Conservation (phyloP, 2,113 vertebrate species). For the Apaloderma vittatum region DNA sequence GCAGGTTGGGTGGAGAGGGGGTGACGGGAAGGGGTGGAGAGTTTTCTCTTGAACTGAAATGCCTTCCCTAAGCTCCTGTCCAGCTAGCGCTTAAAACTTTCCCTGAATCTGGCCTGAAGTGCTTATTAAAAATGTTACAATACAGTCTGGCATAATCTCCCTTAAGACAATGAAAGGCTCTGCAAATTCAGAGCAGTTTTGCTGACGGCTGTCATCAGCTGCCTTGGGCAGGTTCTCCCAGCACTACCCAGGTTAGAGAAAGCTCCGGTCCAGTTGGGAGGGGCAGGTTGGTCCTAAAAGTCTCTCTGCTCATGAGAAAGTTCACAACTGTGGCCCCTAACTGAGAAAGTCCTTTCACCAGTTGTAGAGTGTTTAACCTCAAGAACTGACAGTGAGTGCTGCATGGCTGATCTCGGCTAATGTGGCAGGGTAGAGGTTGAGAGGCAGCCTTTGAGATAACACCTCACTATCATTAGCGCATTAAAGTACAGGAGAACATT, state of each 20-base stretch:
- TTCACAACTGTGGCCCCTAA: constrained; percentile 28
- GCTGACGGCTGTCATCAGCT: rapidly evolving
- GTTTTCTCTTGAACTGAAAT: background rate
- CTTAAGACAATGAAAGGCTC: rapidly evolving
- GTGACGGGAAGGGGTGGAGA: background rate
- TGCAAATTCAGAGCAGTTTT: background rate
- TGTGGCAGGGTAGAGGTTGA: constrained; percentile 57
- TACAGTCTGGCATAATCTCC: background rate
- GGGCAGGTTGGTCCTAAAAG: background rate
- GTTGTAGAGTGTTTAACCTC: constrained; percentile 35
- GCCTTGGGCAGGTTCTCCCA: background rate
- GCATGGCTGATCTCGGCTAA: background rate
- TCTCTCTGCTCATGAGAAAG: constrained; percentile 57
- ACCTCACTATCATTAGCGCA: background rate
- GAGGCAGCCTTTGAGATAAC: constrained; percentile 57
- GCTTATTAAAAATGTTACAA: background rate
- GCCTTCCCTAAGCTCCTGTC: background rate
- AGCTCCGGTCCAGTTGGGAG: background rate
- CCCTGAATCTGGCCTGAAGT: background rate
- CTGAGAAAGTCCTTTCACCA: constrained; percentile 63
- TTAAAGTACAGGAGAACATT: background rate
- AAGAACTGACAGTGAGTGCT: background rate
- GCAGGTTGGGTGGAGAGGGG: rapidly evolving
- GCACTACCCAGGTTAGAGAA: background rate
- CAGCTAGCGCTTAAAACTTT: background rate